Base-by-base conservation (phyloP, 2,113 vertebrate genomes). In the Thymallus thymallus region DNA sequence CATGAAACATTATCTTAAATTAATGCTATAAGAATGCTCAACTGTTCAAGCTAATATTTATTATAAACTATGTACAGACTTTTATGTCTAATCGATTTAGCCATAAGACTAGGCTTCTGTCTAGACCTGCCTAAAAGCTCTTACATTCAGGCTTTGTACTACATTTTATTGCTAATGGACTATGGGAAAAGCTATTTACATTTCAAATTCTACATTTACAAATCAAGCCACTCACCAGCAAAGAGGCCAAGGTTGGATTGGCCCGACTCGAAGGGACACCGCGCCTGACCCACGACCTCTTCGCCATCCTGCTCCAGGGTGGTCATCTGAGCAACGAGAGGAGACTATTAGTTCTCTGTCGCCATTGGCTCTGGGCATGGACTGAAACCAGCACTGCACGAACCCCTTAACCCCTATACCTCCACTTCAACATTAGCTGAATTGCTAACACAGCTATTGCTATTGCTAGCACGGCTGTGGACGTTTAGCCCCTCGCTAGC, bases 241-340 rank as follows among this genome's bases (percentile, higher is more conserved):
- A 96, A 96, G 56, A 96, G 76, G 4, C 94, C 96, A 0, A 96
- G 93, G 1, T 93, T 94, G 90, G 94, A 94, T 88, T 97, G 96
- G 56, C 90, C 91, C 0, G 96, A 93, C 56, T 97, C 95, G 1
- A 96, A 98, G 20, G 96, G 96, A 79, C 96, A 96, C 0, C 95
- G 92, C 0, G 96, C 96, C 82, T 96, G 95, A 26, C 96, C 96
- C 0, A 93, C 91, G 69, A 96, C 62, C n/a, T 97, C 96, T 30
- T 94, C 93, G 0, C 95, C 95, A 3, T 94, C 93, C 88, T 93
- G 95, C 30, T 92, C 88, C 88, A 96, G 82, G 1, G 84, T 86
- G 12, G 78, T 79, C 87, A 92, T 88, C 93, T 93, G 35, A 10
- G 69, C 10, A 46, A 41, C 4, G 16, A 32, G 9, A 69, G 14